These are phyloP conservation scores for Xestia rhomboidea DNA, from an alignment of 2,888 invertebrate species.

Conservation along the genomic window DNA sequence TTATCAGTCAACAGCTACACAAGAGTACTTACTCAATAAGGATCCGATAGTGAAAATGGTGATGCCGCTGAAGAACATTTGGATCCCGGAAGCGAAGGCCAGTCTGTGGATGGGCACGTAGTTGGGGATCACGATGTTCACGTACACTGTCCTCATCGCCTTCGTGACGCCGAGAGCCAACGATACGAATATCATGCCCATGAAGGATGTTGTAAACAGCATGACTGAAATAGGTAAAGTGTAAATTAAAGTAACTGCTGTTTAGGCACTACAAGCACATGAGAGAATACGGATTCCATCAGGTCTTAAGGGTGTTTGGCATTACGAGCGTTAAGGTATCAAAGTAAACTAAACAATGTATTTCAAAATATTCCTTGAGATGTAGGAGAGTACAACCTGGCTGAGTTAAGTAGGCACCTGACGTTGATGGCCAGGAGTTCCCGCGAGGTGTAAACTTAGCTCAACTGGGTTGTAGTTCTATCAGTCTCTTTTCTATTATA, in stretches of 20 bases:
- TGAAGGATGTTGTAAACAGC: constrained; percentile 85
- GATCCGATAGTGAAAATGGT: constrained; percentile 91
- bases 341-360: not conserved
- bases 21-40: constrained; percentile 89
- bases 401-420: not conserved
- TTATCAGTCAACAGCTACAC: constrained; percentile 36
- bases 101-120: constrained; percentile 92
- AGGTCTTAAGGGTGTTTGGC: not conserved
- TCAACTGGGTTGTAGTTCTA: not conserved
- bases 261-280: not conserved
- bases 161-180: constrained; percentile 92
- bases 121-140: constrained; percentile 92
- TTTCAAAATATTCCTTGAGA: not conserved
- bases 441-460: not conserved
- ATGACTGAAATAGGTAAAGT: constrained; percentile 78
- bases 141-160: constrained; percentile 93
- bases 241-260: not conserved
- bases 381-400: not conserved
- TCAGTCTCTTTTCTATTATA: not conserved
- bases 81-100: constrained; percentile 93
- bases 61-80: constrained; percentile 93
- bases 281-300: not conserved
- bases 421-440: not conserved
- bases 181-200: constrained; percentile 88
- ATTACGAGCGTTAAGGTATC: not conserved